Evolutionary conservation across 35 echinoderm and acorn worm species (phyloP).

Genomic region (Anneissia japonica): DNA sequence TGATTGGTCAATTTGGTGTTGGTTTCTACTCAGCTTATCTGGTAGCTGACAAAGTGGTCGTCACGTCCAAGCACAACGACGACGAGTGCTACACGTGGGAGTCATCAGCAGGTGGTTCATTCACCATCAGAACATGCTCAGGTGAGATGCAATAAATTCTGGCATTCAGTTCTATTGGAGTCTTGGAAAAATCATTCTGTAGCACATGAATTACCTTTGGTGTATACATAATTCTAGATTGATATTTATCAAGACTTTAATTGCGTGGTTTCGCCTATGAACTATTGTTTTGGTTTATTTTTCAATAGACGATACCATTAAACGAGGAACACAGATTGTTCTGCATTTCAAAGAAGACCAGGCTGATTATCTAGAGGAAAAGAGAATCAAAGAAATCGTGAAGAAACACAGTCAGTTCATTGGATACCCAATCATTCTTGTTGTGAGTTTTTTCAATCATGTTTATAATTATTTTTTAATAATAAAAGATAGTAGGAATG

Average conservation of each 20-base stretch:
- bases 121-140: conserved; percentile 64
- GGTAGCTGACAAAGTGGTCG: conserved; percentile 86
- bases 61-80: conserved; percentile 85
- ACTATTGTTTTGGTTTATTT: too few species aligned
- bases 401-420: conserved; percentile 99
- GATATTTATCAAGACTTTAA: too few species aligned
- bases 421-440: conserved; percentile 90
- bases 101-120: conserved; percentile 92
- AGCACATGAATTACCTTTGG: too few species aligned
- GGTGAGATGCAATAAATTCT: conserved; percentile 43
- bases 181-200: background rate
- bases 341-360: conserved; percentile 90
- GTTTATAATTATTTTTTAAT: background rate
- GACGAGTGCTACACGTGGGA: conserved; percentile 92
- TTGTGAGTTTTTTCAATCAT: conserved; percentile 18
- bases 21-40: conserved; percentile 99
- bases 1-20: conserved; percentile 99
- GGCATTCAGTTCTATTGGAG: background rate
- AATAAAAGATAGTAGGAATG: background rate
- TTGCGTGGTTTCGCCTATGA: too few species aligned
- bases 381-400: conserved; percentile 74
- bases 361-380: conserved; percentile 84
- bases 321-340: conserved; percentile 70
- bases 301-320: background rate
- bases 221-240: too few species aligned